Evolutionary conservation across 2,113 vertebrate species (phyloP).

Genomic region (Urocolius indicus): DNA sequence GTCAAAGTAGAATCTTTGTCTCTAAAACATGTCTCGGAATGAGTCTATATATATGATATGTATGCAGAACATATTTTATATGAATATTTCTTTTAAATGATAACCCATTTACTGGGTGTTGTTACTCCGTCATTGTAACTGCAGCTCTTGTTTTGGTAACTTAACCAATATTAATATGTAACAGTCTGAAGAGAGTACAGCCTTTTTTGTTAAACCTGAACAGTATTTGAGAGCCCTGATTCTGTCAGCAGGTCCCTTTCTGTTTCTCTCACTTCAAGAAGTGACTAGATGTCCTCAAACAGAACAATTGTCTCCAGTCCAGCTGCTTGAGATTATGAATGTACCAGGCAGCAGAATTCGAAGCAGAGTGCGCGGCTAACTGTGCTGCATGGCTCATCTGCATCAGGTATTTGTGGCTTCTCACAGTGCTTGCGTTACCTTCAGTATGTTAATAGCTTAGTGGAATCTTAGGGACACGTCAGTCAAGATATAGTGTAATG

Average conservation of each 20-base stretch:
- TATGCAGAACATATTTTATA: neutral
- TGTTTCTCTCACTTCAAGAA: neutral
- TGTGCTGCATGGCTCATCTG: neutral
- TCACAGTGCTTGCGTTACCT: neutral
- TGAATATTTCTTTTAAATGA: neutral
- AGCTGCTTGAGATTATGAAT: accelerated
- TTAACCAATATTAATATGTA: neutral
- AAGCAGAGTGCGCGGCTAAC: neutral
- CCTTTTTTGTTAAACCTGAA: neutral
- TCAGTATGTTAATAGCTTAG: neutral
- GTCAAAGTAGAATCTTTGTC: neutral
- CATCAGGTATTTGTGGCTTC: neutral
- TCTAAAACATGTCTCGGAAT: neutral
- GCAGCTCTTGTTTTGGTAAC: neutral
- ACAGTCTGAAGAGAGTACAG: neutral
- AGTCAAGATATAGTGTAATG: neutral
- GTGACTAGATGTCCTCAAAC: neutral
- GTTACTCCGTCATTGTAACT: neutral
- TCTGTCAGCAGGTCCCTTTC: neutral
- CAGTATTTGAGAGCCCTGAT: neutral
- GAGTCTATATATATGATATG: neutral
- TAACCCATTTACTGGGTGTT: neutral
- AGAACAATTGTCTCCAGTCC: neutral
- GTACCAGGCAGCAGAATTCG: neutral
- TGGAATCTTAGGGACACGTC: neutral